Evolutionary conservation across 2,888 invertebrate genomes (phyloP).

Genomic region (Agrotis segetum): DNA sequence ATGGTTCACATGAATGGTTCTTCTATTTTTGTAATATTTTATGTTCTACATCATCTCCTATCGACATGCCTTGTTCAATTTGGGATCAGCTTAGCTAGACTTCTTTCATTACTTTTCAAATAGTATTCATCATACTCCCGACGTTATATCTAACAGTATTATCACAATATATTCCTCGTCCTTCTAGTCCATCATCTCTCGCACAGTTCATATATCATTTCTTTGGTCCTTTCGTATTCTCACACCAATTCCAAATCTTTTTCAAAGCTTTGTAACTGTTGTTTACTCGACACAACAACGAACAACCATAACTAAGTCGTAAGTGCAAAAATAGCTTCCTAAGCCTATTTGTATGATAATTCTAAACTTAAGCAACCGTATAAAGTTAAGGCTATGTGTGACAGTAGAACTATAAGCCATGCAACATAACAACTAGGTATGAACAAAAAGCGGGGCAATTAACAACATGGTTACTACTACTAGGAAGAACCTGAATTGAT

Average conservation of each 20-base stretch:
- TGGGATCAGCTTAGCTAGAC: neutral
- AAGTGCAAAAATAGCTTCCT: slow-evolving; percentile 9
- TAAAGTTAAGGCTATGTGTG: slow-evolving; percentile 32
- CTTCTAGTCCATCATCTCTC: neutral
- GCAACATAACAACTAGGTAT: slow-evolving; percentile 28
- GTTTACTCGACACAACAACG: slow-evolving; percentile 1
- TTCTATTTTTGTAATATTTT: neutral
- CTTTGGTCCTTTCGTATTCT: neutral
- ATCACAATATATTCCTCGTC: too few species aligned
- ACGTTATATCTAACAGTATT: too few species aligned
- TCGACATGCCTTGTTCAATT: neutral
- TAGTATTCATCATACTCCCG: neutral
- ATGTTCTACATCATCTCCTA: neutral
- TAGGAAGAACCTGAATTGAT: slow-evolving; percentile 16
- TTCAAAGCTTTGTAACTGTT: slow-evolving; percentile 7
- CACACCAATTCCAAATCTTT: neutral
- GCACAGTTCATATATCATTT: too few species aligned
- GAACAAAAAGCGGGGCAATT: slow-evolving; percentile 19
- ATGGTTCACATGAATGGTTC: neutral
- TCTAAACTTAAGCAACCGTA: slow-evolving; percentile 30
- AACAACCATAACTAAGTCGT: slow-evolving; percentile 1
- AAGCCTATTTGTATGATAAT: slow-evolving; percentile 26
- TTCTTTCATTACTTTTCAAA: neutral
- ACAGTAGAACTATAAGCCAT: slow-evolving; percentile 44
- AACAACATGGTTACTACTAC: slow-evolving; percentile 18